Percentiles rank a stretch among this genome's conserved stretches.
These are phyloP conservation scores for Diachasma alloeum DNA, from an alignment of 1,140 invertebrate genomes.

Conservation along the genomic window DNA sequence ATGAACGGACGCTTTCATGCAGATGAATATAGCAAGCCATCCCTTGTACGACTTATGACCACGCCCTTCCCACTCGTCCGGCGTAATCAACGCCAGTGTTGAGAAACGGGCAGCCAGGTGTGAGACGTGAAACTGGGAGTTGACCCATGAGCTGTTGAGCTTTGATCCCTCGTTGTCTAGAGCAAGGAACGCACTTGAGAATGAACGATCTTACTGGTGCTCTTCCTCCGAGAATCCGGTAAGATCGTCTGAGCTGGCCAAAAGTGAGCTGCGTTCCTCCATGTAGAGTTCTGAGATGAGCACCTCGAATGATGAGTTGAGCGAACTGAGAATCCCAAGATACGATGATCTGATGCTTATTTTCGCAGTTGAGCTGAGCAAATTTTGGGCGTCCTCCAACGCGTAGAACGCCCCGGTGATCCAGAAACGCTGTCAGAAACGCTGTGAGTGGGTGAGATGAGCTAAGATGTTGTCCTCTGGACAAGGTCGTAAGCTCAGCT, in stretches of 20 bases:
- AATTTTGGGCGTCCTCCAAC: too few species aligned
- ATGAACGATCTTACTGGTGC: neutral
- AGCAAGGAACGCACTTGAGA: conserved; percentile 24
- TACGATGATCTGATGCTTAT: too few species aligned
- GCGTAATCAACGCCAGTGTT: conserved; percentile 39
- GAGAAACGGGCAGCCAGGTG: conserved; percentile 26
- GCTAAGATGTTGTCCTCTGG: too few species aligned
- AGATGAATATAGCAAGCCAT: conserved; percentile 30
- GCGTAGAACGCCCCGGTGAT: too few species aligned
- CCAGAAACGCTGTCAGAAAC: too few species aligned
- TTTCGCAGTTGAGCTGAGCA: too few species aligned
- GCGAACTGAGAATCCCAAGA: too few species aligned
- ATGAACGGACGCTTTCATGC: neutral
- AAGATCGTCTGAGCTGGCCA: neutral
- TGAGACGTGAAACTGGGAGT: conserved; percentile 31
- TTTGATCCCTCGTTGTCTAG: neutral
- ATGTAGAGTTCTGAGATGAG: too few species aligned
- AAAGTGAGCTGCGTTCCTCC: too few species aligned
- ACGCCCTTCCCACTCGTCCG: conserved; percentile 38
- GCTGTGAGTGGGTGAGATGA: too few species aligned
- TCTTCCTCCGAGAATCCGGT: neutral
- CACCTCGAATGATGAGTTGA: too few species aligned
- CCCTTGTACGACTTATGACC: conserved; percentile 34
- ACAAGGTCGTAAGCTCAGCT: too few species aligned
- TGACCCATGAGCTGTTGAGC: conserved; percentile 48